Percentiles rank a stretch among this genome's conserved stretches.
Evolutionary conservation across 2,888 invertebrate genomes (phyloP).

Genomic region (Incurvaria masculella): DNA sequence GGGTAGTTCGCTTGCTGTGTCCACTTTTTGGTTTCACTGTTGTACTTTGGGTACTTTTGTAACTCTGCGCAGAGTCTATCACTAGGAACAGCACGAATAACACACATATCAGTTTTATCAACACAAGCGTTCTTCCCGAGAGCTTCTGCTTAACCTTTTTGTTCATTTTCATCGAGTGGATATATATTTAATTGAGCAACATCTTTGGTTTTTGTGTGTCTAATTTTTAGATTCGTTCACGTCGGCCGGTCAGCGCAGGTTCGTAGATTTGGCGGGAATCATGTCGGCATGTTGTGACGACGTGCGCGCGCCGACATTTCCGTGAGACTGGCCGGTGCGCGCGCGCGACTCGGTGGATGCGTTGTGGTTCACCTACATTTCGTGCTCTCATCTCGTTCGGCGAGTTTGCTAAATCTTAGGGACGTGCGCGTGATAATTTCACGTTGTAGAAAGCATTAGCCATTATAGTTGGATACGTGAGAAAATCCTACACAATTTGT

Average conservation of each 20-base stretch:
- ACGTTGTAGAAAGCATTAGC: too few relatives aligned
- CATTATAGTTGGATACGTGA: too few relatives aligned
- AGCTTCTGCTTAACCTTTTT: neutral
- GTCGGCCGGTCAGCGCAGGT: neutral
- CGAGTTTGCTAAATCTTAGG: too few relatives aligned
- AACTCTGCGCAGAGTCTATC: neutral
- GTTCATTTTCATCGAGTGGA: neutral
- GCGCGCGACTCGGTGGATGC: too few relatives aligned
- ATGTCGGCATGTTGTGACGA: neutral
- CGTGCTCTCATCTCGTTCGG: neutral
- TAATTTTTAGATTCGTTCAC: too few relatives aligned
- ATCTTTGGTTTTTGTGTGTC: neutral
- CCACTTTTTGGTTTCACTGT: neutral
- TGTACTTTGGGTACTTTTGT: neutral
- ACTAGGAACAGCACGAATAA: neutral
- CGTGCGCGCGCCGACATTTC: too few relatives aligned
- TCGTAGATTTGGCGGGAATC: neutral
- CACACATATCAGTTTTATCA: neutral
- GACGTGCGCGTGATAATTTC: too few relatives aligned
- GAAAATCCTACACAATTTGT: too few relatives aligned
- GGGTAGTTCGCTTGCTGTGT: neutral
- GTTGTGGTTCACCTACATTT: neutral
- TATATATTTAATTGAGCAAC: neutral
- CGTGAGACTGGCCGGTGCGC: neutral
- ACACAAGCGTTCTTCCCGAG: neutral